phyloP scores from a whole-genome alignment of 2,797 vertebrate genomes.

The Leptoclinus maculatus region DNA sequence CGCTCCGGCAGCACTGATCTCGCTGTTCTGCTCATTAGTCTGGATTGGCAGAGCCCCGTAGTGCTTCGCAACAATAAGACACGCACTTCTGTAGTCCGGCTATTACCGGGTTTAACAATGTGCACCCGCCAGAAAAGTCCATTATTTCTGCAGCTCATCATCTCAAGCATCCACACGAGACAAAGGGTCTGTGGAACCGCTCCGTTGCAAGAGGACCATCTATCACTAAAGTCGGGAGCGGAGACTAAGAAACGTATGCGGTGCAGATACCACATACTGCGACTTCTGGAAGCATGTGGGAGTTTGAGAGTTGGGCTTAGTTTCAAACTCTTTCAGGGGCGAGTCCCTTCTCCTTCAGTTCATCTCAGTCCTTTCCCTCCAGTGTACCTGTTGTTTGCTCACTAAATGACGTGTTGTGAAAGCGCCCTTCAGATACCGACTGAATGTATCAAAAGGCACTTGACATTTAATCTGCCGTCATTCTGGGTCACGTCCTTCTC shows the following conservation, averaged over 20 bases:
- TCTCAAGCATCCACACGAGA: constrained; percentile 75
- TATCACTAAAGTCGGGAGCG: constrained; percentile 68
- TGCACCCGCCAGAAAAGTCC: constrained; percentile 79
- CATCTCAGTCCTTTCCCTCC: background rate
- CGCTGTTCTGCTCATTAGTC: constrained; percentile 70
- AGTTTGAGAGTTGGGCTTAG: background rate
- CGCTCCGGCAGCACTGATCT: constrained; percentile 71
- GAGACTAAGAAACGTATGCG: constrained; percentile 45
- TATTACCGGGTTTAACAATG: constrained; percentile 76
- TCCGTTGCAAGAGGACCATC: constrained; percentile 59
- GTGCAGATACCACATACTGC: constrained; percentile 21
- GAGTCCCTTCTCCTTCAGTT: background rate
- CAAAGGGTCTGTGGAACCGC: constrained; percentile 64
- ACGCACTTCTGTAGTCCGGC: constrained; percentile 66
- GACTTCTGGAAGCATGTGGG: constrained; percentile 23
- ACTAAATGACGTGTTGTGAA: too few relatives aligned
- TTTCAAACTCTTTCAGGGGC: background rate
- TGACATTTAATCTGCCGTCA: background rate
- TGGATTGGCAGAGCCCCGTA: constrained; percentile 57
- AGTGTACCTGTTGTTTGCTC: too few relatives aligned
- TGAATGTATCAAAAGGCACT: background rate
- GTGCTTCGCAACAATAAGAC: constrained; percentile 63
- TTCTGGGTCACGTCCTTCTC: too few relatives aligned
- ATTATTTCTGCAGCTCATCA: constrained; percentile 81
- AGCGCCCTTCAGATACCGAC: background rate